A percentile compares a stretch with the other conserved stretches of the same genome.
These are phyloP conservation scores for Andrena camellia DNA, from an alignment of 2,888 invertebrate genomes.

Conservation along the genomic window DNA sequence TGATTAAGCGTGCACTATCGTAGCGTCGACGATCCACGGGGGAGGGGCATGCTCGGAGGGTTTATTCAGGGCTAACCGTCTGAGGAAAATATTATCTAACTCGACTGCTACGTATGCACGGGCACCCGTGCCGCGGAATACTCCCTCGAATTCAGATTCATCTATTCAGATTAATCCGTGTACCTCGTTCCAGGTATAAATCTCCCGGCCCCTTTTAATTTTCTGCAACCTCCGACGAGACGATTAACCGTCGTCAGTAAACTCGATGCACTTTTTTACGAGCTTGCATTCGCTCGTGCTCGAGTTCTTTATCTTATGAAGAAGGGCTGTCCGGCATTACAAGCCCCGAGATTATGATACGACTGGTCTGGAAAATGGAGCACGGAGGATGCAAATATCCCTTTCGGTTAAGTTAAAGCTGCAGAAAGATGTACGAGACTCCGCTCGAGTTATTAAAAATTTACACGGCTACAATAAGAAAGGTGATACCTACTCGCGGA, in stretches of 20 bases:
- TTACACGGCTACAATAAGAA: too few species aligned
- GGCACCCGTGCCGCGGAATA: slow-evolving; percentile 21
- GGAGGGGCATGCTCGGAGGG: slow-evolving; percentile 38
- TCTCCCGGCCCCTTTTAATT: slow-evolving; percentile 28
- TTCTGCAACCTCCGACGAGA: slow-evolving; percentile 23
- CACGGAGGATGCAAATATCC: not conserved
- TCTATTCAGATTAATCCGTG: slow-evolving; percentile 57
- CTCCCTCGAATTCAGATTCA: slow-evolving; percentile 54
- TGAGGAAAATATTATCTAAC: slow-evolving; percentile 42
- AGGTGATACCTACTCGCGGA: too few species aligned
- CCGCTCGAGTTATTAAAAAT: not conserved
- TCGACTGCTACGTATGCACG: slow-evolving; percentile 14
- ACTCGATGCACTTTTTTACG: slow-evolving; percentile 12
- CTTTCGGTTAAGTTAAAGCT: not conserved
- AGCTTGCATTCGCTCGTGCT: not conserved
- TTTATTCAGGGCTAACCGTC: slow-evolving; percentile 47
- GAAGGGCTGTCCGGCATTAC: too few species aligned
- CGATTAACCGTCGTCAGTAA: slow-evolving; percentile 4
- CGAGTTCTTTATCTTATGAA: not conserved
- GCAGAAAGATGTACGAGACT: not conserved
- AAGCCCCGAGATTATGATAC: too few species aligned
- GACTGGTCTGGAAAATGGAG: too few species aligned
- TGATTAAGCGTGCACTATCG: slow-evolving; percentile 68
- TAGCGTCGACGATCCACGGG: slow-evolving; percentile 41
- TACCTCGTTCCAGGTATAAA: slow-evolving; percentile 16